Base-by-base conservation (phyloP, 2,888 invertebrate species). In the Apodemia mormo region DNA sequence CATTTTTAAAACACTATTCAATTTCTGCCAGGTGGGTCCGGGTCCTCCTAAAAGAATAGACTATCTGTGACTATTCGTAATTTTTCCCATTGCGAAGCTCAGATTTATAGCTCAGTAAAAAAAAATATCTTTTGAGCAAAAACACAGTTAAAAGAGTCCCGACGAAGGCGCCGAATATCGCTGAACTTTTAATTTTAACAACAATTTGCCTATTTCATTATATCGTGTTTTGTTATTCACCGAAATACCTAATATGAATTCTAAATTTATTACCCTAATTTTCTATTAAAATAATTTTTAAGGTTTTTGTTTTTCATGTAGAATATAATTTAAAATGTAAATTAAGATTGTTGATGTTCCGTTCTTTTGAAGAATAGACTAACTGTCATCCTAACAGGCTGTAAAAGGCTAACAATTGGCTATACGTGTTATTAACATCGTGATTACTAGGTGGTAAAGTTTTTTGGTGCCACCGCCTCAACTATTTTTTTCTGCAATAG, bases 61-160 rank as follows among this genome's bases (percentile, higher is more conserved):
- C n/a, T n/a, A n/a, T n/a, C n/a, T n/a, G n/a, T n/a, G n/a, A n/a
- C n/a, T n/a, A n/a, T n/a, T n/a, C n/a, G n/a, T n/a, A 92, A 92
- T 91, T 92, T 92, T 92, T 92, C 90, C 91, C 89, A 92, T 92
- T 92, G 92, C 84, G 81, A 79, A 79, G 83, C 80, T 82, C 85
- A 86, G 87, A 89, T 90, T 91, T 88, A 85, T 85, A n/a, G n/a
- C n/a, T n/a, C n/a, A 87, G 84, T 80, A 81, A 80, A 85, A 85
- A 86, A 82, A 88, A 92, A 88, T 86, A 81, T 83, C 79, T 85
- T 85, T 82, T 81, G 84, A 82, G 81, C 78, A 81, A 80, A 83
- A 84, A 83, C 14, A 69, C 54, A 52, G 66, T 65, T 65, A 65
- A 30, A 61, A 64, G 78, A 80, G 80, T 81, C 77, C 79, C 76